Base-by-base conservation (phyloP, 2,797 vertebrate genomes). In the Ceyx erithaca region DNA sequence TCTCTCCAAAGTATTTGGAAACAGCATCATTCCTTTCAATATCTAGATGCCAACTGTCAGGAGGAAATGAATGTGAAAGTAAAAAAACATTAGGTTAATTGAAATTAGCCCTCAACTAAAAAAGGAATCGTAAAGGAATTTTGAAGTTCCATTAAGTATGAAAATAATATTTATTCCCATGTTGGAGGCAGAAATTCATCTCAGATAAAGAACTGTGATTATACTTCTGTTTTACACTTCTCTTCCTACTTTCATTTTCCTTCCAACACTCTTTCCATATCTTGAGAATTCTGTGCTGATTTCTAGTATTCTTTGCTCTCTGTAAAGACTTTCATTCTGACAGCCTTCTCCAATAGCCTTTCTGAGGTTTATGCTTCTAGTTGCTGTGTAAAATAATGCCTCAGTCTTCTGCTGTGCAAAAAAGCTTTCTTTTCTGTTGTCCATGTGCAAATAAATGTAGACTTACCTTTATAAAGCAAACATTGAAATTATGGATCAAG, bases 51-150 rank as follows among this genome's bases (percentile, higher is more conserved):
- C 52, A 92, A 18, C 21, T 87, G 84, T 48, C 35, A 78, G 31
- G 30, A 19, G 35, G 48, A 78, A 92, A 93, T 55, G 85, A n/a
- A 79, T 63, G 28, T 58, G 76, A 91, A 62, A 91, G 43, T 66
- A 94, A 54, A 92, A 88, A 87, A 92, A 90, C 43, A 78, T 30
- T 46, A 93, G 61, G 77, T 85, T 94, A 93, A 92, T 85, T 95
- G 92, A 94, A 93, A 92, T 84, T 84, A 95, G 43, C 54, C 71
- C 40, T 77, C 69, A 64, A 77, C 31, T 66, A 63, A 78, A 91
- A 91, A 67, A 59, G 33, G 18, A 90, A 43, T 81, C 87, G 92
- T 85, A 52, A 72, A 95, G 81, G 87, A 93, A 87, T 92, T 92
- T 76, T 69, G 33, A 72, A 87, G 46, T 71, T 93, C 92, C 41